Base-by-base conservation (phyloP, 2,797 vertebrate genomes). In the Myotis pilosus region DNA sequence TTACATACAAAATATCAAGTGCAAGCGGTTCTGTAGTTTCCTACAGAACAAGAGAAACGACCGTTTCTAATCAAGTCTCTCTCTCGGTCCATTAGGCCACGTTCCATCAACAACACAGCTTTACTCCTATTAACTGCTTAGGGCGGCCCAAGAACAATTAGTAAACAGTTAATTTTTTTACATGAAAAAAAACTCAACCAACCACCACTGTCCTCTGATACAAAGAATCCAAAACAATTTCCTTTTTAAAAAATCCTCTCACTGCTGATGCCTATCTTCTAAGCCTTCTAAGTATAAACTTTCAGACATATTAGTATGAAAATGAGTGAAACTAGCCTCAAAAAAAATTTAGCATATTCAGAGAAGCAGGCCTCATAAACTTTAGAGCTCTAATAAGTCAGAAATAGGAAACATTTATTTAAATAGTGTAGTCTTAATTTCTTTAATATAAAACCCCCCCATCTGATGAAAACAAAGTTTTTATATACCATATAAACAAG, bases 381-480 rank as follows among this genome's bases (percentile, higher is more conserved):
- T 97, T 97, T 95, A 96, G 91, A 96, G 90, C 93, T 96, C 95
- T 97, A 97, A 66, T 93, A 87, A 98, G 96, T 95, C 97, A 98
- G 96, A 98, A 97, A 97, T 91, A 97, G 86, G 82, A 55, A 3
- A 78, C 30, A 95, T 98, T 98, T 98, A 97, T 98, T 98, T 97
- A 97, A 97, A 97, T 98, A 98, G 96, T 95, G 78, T 97, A 95
- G 95, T 96, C 96, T 97, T 97, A 92, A 95, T 97, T 98, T 97
- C 97, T 97, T 97, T 96, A 98, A 97, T 96, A 97, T 96, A 98
- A 97, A 93, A 95, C 93, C 92, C 95, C 96, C 94, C 88, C 25
- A 97, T 97, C 94, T 95, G 95, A 97, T 95, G 89, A 97, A 97
- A 94, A 81, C 96, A 97, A 98, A 97, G 96, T 95, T 33, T 36